Conservation (phyloP, 2,113 vertebrate species). For the Sorex fumeus region DNA sequence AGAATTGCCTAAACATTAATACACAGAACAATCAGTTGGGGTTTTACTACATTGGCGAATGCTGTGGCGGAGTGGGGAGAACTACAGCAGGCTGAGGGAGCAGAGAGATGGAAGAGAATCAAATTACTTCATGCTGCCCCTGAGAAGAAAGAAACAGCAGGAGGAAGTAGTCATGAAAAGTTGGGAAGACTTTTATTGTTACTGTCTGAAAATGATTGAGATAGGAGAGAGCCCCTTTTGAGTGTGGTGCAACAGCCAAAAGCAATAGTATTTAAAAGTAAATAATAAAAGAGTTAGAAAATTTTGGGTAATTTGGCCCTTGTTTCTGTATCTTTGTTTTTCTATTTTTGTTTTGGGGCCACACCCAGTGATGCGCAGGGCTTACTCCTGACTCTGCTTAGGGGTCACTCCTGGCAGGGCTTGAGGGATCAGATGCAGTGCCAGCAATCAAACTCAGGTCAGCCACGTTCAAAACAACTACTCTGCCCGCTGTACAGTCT, state of each 20-base stretch:
- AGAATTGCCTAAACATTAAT: background rate
- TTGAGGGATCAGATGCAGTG: too few species aligned
- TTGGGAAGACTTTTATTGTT: slow-evolving; percentile 24
- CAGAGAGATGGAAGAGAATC: background rate
- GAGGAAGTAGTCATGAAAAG: background rate
- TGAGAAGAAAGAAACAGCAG: background rate
- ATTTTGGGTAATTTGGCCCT: background rate
- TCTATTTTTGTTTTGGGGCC: too few species aligned
- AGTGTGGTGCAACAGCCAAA: too few species aligned
- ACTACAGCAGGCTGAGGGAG: background rate
- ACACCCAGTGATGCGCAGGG: too few species aligned
- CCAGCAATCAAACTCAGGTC: too few species aligned
- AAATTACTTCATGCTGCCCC: background rate
- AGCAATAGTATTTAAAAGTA: too few species aligned
- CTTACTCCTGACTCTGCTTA: too few species aligned
- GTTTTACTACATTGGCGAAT: background rate
- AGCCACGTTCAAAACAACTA: too few species aligned
- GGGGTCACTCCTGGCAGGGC: too few species aligned
- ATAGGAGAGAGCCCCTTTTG: too few species aligned
- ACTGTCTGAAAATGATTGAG: background rate
- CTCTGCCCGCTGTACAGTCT: too few species aligned
- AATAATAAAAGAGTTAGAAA: background rate
- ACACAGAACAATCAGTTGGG: background rate
- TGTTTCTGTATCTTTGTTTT: slow-evolving; percentile 6
- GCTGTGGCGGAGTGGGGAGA: background rate